Base-by-base conservation (phyloP, 2,797 vertebrate genomes). In the Parauchenoglanis ngamensis region DNA sequence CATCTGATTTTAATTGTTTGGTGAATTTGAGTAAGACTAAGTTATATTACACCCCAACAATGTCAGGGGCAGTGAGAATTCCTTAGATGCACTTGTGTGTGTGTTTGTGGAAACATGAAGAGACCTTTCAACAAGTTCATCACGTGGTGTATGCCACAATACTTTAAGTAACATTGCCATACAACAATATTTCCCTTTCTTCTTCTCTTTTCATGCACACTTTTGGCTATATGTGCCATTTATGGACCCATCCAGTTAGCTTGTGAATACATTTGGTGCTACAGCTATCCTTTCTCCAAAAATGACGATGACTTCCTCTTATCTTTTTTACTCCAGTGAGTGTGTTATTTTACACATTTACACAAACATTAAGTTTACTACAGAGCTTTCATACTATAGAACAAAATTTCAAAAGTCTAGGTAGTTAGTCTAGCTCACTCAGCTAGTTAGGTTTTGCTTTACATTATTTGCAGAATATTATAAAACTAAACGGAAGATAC, bases 1-100 rank as follows among this genome's bases (percentile, higher is more conserved):
- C 81, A 86, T 73, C 44, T 89, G 21, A 67, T 46, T 65, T 40
- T 77, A 57, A 78, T 57, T 82, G 73, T 10, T 70, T 79, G 21
- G 28, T 31, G 44, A 86, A 84, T 61, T 78, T 52, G 25, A 79
- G 21, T 28, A 31, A 81, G 46, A 72, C 23, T 7, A 78, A 78
- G 54, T 78, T 78, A 35, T 11, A 57, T 35, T 35, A 56, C 52
- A 23, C n/a, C 17, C 76, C n/a, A 28, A 2, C 44, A 5, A 83
- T 49, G 15, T n/a, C 7, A 35, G 49, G 21, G 11, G 77, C 56
- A 56, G 7, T 35, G 1, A 19, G 28, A 57, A 78, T 56, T 2
- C 4, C 25, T 23, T 49, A 44, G 19, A 46, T 25, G 25, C 3
- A 25, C 19, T 70, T 2, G 1, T 25, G 1, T 44, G 4, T 46